phyloP scores from a whole-genome alignment of 2,797 vertebrate species.

The Kryptopterus vitreolus region DNA sequence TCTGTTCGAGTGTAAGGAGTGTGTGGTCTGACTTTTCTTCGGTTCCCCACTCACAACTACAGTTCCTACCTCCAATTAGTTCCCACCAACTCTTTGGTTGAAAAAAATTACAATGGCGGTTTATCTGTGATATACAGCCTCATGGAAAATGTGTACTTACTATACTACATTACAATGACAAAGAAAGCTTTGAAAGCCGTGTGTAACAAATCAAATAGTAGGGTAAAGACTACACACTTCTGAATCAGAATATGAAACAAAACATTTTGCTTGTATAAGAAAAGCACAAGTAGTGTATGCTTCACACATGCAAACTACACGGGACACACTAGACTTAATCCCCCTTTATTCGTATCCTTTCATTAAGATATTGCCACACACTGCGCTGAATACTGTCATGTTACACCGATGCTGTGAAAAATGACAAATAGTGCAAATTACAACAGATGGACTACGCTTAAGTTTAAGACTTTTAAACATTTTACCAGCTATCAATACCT shows the following conservation, averaged over 20 bases:
- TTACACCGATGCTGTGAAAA: neutral
- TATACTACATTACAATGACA: neutral
- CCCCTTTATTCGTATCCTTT: too few species aligned
- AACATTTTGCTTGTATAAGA: too few species aligned
- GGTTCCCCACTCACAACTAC: slow-evolving; percentile 4
- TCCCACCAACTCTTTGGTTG: neutral
- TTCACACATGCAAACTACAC: too few species aligned
- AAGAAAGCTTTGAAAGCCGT: neutral
- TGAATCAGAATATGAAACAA: neutral
- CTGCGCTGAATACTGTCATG: too few species aligned
- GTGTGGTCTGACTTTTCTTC: neutral
- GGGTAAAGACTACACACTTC: neutral
- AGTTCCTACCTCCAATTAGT: neutral
- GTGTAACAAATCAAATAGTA: neutral
- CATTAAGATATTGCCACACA: too few species aligned
- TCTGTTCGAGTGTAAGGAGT: neutral
- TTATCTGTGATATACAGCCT: neutral
- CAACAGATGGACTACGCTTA: neutral
- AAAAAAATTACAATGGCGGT: neutral
- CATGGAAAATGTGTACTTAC: neutral
- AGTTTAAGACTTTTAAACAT: too few species aligned
- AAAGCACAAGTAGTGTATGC: neutral
- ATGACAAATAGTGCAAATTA: neutral
- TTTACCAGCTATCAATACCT: neutral
- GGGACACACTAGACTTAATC: too few species aligned